phyloP scores from a whole-genome alignment of 2,888 invertebrate species.

The Ectemnius continuus region DNA sequence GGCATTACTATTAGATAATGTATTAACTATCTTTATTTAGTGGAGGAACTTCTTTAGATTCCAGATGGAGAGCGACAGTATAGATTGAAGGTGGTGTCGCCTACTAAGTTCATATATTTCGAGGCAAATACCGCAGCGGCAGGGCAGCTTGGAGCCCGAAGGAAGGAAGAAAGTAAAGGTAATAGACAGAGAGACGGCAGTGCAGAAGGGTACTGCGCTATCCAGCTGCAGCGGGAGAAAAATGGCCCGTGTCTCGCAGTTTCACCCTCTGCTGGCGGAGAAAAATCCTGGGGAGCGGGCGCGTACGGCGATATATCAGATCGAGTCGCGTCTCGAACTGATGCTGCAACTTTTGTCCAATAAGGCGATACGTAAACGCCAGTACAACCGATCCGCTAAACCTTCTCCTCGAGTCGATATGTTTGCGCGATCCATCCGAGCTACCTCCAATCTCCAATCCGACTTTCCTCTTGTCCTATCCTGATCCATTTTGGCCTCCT shows the following conservation, averaged over 20 bases:
- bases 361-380: constrained; percentile 64
- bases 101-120: constrained; percentile 64
- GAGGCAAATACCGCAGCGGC: not conserved
- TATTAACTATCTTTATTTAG: constrained; percentile 56
- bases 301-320: constrained; percentile 68
- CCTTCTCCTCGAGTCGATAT: constrained; percentile 40
- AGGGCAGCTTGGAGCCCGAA: constrained; percentile 7
- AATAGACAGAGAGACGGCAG: constrained; percentile 3
- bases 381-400: constrained; percentile 42
- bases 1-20: constrained; percentile 45
- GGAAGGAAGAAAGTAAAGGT: not conserved
- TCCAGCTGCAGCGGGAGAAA: constrained; percentile 67
- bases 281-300: constrained; percentile 47
- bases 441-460: not conserved
- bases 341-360: constrained; percentile 71
- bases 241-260: constrained; percentile 66
- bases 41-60: no score
- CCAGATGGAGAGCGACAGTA: constrained; percentile 52
- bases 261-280: constrained; percentile 54
- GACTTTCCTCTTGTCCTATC: no score
- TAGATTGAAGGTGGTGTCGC: constrained; percentile 48
- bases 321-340: constrained; percentile 65
- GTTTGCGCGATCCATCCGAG: constrained; percentile 37
- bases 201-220: constrained; percentile 40
- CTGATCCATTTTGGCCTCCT: no score